phyloP scores from a whole-genome alignment of 2,797 vertebrate species.

The Borostomias antarcticus region DNA sequence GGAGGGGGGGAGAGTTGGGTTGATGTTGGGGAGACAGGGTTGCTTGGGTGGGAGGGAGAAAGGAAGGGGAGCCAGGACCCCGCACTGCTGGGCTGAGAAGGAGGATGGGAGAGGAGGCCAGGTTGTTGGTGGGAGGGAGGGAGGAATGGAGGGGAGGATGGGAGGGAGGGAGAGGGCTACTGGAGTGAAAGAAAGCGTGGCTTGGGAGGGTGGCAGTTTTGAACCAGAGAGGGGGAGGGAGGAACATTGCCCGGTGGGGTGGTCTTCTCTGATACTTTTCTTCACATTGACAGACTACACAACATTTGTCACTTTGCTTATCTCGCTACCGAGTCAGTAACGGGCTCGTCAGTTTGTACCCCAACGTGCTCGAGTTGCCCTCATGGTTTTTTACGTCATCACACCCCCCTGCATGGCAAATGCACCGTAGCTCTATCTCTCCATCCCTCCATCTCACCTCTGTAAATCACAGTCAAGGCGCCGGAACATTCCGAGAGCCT shows the following conservation, averaged over 20 bases:
- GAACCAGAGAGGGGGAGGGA: not conserved
- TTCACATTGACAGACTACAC: not conserved
- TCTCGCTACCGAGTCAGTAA: no score
- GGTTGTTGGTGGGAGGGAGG: slow-evolving; percentile 9
- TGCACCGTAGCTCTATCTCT: not conserved
- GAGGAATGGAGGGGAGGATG: slow-evolving; percentile 9
- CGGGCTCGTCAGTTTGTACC: not conserved
- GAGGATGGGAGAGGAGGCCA: slow-evolving; percentile 9
- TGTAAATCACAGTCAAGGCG: not conserved
- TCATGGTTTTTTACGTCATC: no score
- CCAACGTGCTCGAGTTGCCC: not conserved
- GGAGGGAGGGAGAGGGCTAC: not conserved
- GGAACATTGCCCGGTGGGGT: not conserved
- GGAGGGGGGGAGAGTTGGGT: slow-evolving; percentile 41
- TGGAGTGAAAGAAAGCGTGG: slow-evolving; percentile 20
- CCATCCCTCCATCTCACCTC: not conserved
- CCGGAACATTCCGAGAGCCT: slow-evolving; percentile 5
- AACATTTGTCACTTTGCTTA: no score
- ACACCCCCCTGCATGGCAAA: not conserved
- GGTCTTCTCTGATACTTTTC: not conserved
- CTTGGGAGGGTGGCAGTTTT: not conserved
- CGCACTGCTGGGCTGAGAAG: not conserved
- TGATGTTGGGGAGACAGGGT: slow-evolving; percentile 22
- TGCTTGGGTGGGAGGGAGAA: slow-evolving; percentile 5
- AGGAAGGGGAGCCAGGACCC: not conserved